These are phyloP conservation scores for Seriola rivoliana DNA, from an alignment of 2,113 vertebrate species.

Conservation along the genomic window DNA sequence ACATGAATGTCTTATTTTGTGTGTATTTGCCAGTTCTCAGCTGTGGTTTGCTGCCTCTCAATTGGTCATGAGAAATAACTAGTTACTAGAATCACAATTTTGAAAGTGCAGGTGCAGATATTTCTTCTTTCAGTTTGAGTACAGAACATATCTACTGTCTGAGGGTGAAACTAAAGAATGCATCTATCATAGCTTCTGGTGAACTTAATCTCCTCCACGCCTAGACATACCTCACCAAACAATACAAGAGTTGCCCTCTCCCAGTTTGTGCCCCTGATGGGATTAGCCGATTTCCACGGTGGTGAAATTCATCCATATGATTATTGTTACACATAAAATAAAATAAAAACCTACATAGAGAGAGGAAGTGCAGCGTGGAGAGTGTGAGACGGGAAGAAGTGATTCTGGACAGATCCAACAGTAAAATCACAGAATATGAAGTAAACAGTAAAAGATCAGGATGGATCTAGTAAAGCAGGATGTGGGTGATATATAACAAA, in stretches of 20 bases:
- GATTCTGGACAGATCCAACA: background rate
- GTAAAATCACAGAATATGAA: background rate
- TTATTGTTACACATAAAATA: slow-evolving; percentile 11
- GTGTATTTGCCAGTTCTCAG: background rate
- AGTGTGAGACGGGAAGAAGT: background rate
- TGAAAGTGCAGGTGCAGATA: background rate
- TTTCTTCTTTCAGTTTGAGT: background rate
- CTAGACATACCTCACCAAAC: slow-evolving; percentile 36
- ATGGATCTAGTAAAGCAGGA: background rate
- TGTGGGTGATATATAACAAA: background rate
- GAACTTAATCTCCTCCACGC: slow-evolving; percentile 32
- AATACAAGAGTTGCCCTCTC: slow-evolving; percentile 17
- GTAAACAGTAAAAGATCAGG: background rate
- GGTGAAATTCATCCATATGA: slow-evolving; percentile 34
- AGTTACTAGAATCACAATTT: background rate
- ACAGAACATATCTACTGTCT: background rate
- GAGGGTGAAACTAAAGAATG: background rate
- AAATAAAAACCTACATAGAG: background rate
- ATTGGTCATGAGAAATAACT: background rate
- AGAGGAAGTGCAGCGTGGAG: background rate
- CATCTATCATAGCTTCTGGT: background rate
- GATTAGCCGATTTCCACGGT: slow-evolving; percentile 30
- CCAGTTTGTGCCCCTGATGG: slow-evolving; percentile 8
- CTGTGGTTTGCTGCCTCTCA: background rate
- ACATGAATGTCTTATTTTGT: background rate